Evolutionary conservation across 2,888 invertebrate species (phyloP).

Genomic region (Yponomeuta sedellus): DNA sequence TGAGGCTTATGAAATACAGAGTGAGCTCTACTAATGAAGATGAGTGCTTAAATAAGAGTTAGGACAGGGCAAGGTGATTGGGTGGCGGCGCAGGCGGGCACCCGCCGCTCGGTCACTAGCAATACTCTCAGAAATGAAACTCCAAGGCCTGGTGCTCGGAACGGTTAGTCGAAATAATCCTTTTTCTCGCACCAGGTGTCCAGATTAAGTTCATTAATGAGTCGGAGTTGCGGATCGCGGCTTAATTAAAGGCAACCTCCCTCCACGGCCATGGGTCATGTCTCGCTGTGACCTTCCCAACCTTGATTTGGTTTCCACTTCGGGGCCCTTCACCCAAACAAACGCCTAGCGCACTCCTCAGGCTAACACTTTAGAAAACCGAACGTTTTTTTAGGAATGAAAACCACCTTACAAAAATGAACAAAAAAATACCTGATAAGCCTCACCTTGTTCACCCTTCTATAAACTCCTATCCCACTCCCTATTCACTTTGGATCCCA

Average conservation of each 20-base stretch:
- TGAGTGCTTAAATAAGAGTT: slow-evolving; percentile 42
- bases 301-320: slow-evolving; percentile 90
- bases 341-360: slow-evolving; percentile 53
- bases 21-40: slow-evolving; percentile 50
- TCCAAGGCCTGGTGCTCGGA: slow-evolving; percentile 30
- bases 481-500: no score
- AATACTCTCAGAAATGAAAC: slow-evolving; percentile 53
- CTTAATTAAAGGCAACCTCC: slow-evolving; percentile 45
- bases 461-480: no score
- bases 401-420: background rate
- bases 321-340: slow-evolving; percentile 78
- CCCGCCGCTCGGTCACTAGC: slow-evolving; percentile 70
- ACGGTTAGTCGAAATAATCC: slow-evolving; percentile 6
- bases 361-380: slow-evolving; percentile 55
- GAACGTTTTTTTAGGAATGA: background rate
- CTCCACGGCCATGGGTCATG: slow-evolving; percentile 79
- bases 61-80: slow-evolving; percentile 50
- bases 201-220: slow-evolving; percentile 39
- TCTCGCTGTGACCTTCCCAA: slow-evolving; percentile 84
- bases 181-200: slow-evolving; percentile 40
- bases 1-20: slow-evolving; percentile 44
- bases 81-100: slow-evolving; percentile 59
- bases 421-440: no score
- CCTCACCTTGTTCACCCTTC: no score
- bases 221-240: slow-evolving; percentile 46